phyloP scores from a whole-genome alignment of 1,140 invertebrate genomes.

The Scaptomyza graminum region DNA sequence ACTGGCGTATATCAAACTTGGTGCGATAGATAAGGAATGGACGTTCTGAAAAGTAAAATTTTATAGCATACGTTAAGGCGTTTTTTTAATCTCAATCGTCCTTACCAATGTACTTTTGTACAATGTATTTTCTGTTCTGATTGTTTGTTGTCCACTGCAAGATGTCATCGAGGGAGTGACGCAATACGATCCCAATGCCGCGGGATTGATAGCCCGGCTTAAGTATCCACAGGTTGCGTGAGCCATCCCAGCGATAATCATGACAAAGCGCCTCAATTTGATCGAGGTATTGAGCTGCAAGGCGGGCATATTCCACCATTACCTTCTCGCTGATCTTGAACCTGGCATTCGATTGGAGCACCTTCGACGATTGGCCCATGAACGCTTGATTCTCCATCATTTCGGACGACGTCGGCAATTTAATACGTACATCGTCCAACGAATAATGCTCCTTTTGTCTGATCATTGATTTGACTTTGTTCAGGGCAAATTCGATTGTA shows the following conservation, averaged over 20 bases:
- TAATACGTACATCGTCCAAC: slow-evolving; percentile 58
- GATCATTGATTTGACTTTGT: slow-evolving; percentile 66
- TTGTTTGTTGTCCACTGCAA: slow-evolving; percentile 86
- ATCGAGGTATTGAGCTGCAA: slow-evolving; percentile 86
- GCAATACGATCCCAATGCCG: slow-evolving; percentile 91
- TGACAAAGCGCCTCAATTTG: slow-evolving; percentile 87
- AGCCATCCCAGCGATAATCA: slow-evolving; percentile 87
- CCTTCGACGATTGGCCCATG: slow-evolving; percentile 84
- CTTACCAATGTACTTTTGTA: slow-evolving; percentile 97
- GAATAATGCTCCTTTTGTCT: slow-evolving; percentile 63
- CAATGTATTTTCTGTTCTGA: slow-evolving; percentile 90
- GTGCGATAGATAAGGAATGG: slow-evolving; percentile 93
- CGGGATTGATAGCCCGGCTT: slow-evolving; percentile 94
- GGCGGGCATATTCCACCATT: slow-evolving; percentile 85
- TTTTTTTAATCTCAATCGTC: too few relatives aligned
- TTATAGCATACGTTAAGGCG: not conserved
- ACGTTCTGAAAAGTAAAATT: slow-evolving; percentile 86
- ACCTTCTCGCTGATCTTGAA: slow-evolving; percentile 83
- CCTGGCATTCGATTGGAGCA: slow-evolving; percentile 83
- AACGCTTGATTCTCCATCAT: slow-evolving; percentile 89
- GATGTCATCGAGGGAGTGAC: slow-evolving; percentile 86
- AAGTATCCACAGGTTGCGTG: slow-evolving; percentile 95
- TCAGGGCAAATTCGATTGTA: slow-evolving; percentile 85
- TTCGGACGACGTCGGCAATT: slow-evolving; percentile 63
- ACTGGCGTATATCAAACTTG: slow-evolving; percentile 96